These are phyloP conservation scores for Papio anubis DNA, from an alignment of 2,113 vertebrate genomes.

Conservation along the genomic window DNA sequence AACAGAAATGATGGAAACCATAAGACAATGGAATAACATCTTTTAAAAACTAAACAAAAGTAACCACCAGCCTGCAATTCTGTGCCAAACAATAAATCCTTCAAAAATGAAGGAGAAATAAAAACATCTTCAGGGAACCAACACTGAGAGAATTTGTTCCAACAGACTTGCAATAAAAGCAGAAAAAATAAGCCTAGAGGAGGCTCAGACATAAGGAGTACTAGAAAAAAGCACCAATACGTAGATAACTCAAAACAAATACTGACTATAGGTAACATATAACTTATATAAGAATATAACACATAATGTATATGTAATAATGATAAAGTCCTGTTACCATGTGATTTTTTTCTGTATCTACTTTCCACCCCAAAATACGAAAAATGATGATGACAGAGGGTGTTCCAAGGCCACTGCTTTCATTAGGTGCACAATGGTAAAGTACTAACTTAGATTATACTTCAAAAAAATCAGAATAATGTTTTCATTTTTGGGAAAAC, in stretches of 20 bases:
- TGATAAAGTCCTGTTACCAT: neutral
- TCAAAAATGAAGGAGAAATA: slow-evolving; percentile 4
- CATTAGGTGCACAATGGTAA: neutral
- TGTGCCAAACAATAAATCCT: neutral
- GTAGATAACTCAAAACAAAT: neutral
- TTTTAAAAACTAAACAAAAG: neutral
- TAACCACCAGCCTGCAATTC: neutral
- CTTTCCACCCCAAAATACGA: neutral
- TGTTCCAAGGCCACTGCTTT: neutral
- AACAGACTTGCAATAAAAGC: neutral
- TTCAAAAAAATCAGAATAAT: neutral
- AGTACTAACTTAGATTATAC: neutral
- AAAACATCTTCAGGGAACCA: neutral
- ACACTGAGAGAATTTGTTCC: neutral
- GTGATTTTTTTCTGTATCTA: neutral
- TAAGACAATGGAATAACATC: neutral
- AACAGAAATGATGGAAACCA: slow-evolving; percentile 13
- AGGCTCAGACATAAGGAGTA: neutral
- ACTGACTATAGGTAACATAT: neutral
- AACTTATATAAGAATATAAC: neutral
- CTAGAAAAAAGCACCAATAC: neutral
- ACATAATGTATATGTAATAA: neutral
- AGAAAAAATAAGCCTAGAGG: neutral
- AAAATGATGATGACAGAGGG: neutral
- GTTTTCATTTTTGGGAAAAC: neutral